These are phyloP conservation scores for Frankliniella intonsa DNA, from an alignment of 2,888 invertebrate species.

Conservation along the genomic window DNA sequence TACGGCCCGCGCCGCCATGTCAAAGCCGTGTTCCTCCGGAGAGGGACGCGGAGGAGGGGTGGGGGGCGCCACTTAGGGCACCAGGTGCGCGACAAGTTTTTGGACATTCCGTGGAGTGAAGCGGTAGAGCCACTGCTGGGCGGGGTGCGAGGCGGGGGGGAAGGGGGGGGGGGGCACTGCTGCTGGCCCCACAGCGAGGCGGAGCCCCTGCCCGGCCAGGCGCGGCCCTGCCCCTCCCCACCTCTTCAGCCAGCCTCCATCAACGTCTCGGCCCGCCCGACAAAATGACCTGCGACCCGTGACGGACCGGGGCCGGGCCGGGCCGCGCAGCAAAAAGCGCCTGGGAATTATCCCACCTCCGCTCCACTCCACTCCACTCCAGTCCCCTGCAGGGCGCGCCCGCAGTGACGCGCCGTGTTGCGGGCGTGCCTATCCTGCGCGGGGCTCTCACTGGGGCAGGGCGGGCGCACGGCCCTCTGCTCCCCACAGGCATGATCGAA, in stretches of 20 bases:
- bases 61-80: not conserved
- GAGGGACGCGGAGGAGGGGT: not conserved
- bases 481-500: no score
- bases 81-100: constrained; percentile 1
- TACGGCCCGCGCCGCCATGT: not conserved
- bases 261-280: not conserved
- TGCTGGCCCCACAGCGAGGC: no score
- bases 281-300: not conserved
- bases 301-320: not conserved
- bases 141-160: not conserved
- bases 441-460: no score
- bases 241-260: not conserved
- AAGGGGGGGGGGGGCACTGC: no score
- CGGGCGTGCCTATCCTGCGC: no score
- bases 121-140: not conserved
- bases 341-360: not conserved
- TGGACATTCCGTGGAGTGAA: not conserved
- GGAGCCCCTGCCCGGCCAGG: not conserved
- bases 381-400: no score
- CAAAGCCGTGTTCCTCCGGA: not conserved
- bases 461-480: no score
- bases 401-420: no score
- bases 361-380: not conserved
- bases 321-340: not conserved
- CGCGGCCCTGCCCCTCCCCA: not conserved